phyloP scores from a whole-genome alignment of 2,797 vertebrate genomes.

The Artibeus jamaicensis region DNA sequence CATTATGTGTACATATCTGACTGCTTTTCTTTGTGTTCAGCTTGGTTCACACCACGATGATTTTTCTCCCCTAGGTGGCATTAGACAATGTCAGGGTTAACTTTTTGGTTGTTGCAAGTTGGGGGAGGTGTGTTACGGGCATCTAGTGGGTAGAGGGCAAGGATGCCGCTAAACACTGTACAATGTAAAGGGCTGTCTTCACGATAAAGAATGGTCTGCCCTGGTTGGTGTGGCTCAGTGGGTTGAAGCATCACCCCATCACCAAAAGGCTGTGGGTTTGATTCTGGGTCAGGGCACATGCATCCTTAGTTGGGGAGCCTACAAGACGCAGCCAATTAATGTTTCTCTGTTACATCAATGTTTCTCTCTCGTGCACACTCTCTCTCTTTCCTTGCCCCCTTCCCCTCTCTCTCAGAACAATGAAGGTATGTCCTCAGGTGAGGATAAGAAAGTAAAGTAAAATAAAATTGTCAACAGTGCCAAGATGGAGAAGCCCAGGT shows the following conservation, averaged over 20 bases:
- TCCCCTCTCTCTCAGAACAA: not conserved
- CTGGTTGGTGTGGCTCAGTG: no score
- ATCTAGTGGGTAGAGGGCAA: not conserved
- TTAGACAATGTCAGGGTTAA: not conserved
- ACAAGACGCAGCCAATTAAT: not conserved
- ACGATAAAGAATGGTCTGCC: not conserved
- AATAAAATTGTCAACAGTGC: not conserved
- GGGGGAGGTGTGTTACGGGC: not conserved
- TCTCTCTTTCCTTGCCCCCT: not conserved
- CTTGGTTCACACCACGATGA: not conserved
- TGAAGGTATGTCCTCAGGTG: not conserved
- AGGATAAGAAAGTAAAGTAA: not conserved
- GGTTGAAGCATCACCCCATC: no score
- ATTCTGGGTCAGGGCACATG: not conserved
- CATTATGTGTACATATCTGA: not conserved
- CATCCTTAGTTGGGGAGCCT: no score
- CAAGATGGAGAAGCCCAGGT: not conserved
- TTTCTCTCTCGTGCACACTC: not conserved
- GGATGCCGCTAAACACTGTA: not conserved
- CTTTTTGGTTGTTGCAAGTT: not conserved
- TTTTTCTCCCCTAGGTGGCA: not conserved
- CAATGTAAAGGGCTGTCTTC: not conserved
- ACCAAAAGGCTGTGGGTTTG: no score
- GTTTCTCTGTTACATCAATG: no score
- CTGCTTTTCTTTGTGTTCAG: not conserved